Conservation (phyloP, 2,113 vertebrate genomes). For the Vulpes lagopus region DNA sequence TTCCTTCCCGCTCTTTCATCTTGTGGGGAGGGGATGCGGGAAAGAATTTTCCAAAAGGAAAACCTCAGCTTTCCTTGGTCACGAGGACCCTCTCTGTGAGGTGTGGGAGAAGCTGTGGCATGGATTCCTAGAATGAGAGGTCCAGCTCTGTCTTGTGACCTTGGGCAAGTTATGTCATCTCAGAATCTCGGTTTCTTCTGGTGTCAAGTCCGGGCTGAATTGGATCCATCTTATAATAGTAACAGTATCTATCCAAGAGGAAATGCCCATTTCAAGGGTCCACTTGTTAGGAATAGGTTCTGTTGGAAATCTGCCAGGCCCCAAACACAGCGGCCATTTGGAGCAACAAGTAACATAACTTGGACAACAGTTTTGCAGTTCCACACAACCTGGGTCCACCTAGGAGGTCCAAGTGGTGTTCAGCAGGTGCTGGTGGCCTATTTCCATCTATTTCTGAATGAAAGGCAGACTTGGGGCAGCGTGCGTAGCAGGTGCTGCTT, state of each 20-base stretch:
- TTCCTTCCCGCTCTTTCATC: background rate
- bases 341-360: too few species aligned
- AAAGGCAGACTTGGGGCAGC: background rate
- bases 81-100: background rate
- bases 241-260: background rate
- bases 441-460: background rate
- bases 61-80: background rate
- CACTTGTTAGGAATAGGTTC: background rate
- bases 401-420: background rate
- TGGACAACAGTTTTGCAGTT: background rate
- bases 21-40: background rate
- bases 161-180: background rate
- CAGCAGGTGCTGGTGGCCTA: background rate
- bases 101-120: background rate
- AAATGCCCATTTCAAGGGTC: background rate
- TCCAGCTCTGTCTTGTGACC: background rate
- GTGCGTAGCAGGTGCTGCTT: accelerated
- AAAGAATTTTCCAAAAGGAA: background rate
- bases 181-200: background rate
- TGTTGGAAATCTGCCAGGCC: background rate
- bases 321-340: too few species aligned
- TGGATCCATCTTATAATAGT: background rate
- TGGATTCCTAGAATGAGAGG: background rate
- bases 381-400: background rate
- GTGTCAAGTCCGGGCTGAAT: background rate